phyloP scores from a whole-genome alignment of 2,797 vertebrate species.

The Pygocentrus nattereri region DNA sequence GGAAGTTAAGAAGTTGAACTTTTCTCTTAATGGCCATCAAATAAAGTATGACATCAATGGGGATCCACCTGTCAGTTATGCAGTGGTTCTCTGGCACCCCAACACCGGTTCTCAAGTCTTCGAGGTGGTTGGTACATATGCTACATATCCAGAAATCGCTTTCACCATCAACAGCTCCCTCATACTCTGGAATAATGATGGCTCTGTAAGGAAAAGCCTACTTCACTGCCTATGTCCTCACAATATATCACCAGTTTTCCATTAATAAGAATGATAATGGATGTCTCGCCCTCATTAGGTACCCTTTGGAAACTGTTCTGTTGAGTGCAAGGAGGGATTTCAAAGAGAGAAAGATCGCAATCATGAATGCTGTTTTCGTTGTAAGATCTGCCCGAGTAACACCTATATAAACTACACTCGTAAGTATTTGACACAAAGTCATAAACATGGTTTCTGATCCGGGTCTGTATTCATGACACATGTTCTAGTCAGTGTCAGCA shows the following conservation, averaged over 20 bases:
- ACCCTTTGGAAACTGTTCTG: conserved; percentile 75
- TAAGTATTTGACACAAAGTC: conserved; percentile 39
- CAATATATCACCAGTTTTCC: background rate
- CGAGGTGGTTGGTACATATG: conserved; percentile 75
- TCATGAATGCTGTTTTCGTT: conserved; percentile 82
- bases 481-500: no score
- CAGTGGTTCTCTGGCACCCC: conserved; percentile 81
- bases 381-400: conserved; percentile 67
- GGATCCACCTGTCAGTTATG: conserved; percentile 72
- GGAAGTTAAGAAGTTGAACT: conserved; percentile 82
- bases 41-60: conserved; percentile 80
- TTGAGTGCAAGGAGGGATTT: conserved; percentile 71
- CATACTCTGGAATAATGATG: conserved; percentile 75
- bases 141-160: conserved; percentile 50
- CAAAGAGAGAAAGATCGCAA: conserved; percentile 60
- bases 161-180: conserved; percentile 69
- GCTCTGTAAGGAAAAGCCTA: conserved; percentile 60
- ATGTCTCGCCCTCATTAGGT: conserved; percentile 62
- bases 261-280: background rate
- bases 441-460: background rate
- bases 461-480: no score
- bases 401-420: conserved; percentile 79
- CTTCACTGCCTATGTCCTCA: background rate
- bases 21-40: conserved; percentile 74
- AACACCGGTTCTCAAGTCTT: conserved; percentile 55